Evolutionary conservation across 1,140 invertebrate species (phyloP).

Genomic region (Polyergus mexicanus): DNA sequence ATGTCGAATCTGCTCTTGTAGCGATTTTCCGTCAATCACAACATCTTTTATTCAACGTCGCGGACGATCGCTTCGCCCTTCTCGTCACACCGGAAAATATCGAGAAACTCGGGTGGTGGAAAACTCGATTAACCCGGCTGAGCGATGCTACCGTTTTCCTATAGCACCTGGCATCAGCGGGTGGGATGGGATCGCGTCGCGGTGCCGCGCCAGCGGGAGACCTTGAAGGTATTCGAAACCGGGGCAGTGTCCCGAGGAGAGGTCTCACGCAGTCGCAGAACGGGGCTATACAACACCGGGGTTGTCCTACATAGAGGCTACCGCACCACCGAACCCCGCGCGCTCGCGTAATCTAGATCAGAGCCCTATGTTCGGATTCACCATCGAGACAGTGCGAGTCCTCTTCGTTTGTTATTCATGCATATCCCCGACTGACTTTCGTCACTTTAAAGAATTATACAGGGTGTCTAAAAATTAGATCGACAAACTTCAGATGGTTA

Average conservation of each 20-base stretch:
- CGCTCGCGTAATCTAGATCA: slow-evolving; percentile 75
- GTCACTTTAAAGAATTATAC: background rate
- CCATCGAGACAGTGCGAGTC: slow-evolving; percentile 51
- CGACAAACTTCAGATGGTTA: too few relatives aligned
- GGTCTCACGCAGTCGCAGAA: slow-evolving; percentile 72
- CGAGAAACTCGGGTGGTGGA: slow-evolving; percentile 32
- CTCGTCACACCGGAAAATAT: slow-evolving; percentile 30
- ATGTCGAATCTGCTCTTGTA: background rate
- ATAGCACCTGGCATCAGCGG: slow-evolving; percentile 57
- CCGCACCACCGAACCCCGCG: slow-evolving; percentile 61
- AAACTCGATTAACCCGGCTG: slow-evolving; percentile 48
- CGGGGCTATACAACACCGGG: slow-evolving; percentile 67
- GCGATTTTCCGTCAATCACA: slow-evolving; percentile 38
- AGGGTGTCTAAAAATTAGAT: too few relatives aligned
- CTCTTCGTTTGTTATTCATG: slow-evolving; percentile 61
- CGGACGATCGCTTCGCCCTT: slow-evolving; percentile 1
- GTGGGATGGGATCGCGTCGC: slow-evolving; percentile 62
- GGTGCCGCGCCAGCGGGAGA: slow-evolving; percentile 68
- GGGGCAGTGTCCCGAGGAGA: slow-evolving; percentile 80
- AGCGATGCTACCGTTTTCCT: slow-evolving; percentile 61
- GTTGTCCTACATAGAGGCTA: slow-evolving; percentile 80
- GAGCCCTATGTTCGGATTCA: slow-evolving; percentile 69
- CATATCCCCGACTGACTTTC: slow-evolving; percentile 7
- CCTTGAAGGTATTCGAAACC: slow-evolving; percentile 84
- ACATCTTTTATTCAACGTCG: slow-evolving; percentile 27